Base-by-base conservation (phyloP, 2,797 vertebrate species). In the Acanthiza pusilla region DNA sequence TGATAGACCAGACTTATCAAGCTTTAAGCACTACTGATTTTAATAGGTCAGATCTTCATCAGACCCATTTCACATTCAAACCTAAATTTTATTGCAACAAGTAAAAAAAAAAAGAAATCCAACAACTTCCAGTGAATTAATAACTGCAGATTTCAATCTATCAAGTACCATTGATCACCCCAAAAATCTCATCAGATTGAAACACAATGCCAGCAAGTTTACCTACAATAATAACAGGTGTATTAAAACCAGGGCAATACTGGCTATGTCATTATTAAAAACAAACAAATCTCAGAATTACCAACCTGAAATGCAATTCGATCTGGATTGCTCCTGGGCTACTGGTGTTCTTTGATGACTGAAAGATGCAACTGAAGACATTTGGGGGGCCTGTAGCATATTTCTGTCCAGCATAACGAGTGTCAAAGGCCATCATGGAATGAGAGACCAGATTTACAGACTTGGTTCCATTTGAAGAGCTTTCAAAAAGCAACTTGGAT, bases 361-460 rank as follows among this genome's bases (percentile, higher is more conserved):
- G 99, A 43, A 99, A 98, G 95, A 99, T 99, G 93, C 99, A 99
- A 79, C 86, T 98, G 77, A 99, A 99, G 7, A 99, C 98, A 16
- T 99, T 99, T 6, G 96, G 97, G 16, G 63, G 23, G 16, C 96
- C 93, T 12, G 96, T 75, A 29, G 96, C 45, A 11, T 88, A 58
- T 85, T 96, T 97, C 38, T 95, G 96, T 12, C 96, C 97, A 0
- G 96, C 89, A 62, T 96, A 98, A 51, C 99, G 98, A 0, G 99
- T 99, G 97, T 99, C 99, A 55, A 99, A 99, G 0, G 99, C 99
- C 98, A 99, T 98, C 97, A 99, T 98, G 34, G 99, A 99, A 97
- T 99, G 99, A 73, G 99, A 99, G 65, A 99, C 99, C 97, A 99
- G 91, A 97, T 99, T 99, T 78, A 99, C 97, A 8, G 99, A 99